phyloP scores from a whole-genome alignment of 2,797 vertebrate species.

The Myotis vivesi region DNA sequence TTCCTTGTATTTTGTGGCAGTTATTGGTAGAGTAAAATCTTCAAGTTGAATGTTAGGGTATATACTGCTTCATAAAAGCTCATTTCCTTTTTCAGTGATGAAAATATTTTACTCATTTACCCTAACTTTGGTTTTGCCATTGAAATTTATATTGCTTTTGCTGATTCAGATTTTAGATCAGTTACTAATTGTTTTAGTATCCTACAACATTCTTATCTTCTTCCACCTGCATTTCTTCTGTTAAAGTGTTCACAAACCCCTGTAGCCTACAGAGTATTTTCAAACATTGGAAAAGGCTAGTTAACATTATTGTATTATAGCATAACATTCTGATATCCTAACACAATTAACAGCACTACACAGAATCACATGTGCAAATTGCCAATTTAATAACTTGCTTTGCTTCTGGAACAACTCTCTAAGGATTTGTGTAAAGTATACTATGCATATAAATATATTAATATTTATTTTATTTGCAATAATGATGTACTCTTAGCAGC shows the following conservation, averaged over 20 bases:
- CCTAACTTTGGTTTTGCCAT: neutral
- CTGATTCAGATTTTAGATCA: neutral
- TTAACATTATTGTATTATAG: neutral
- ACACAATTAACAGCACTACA: neutral
- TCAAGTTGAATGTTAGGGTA: neutral
- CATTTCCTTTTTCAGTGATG: neutral
- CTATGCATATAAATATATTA: neutral
- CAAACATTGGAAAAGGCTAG: neutral
- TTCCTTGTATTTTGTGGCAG: neutral
- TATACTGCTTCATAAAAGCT: neutral
- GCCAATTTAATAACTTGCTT: constrained; percentile 15
- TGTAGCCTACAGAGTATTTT: neutral
- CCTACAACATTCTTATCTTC: neutral
- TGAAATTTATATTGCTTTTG: constrained; percentile 35
- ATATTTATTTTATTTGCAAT: constrained; percentile 38
- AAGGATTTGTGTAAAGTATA: constrained; percentile 18
- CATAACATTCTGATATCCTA: neutral
- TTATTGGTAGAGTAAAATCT: neutral
- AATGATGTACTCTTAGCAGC: neutral
- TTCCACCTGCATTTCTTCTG: constrained; percentile 2
- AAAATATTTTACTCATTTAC: neutral
- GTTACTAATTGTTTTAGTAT: neutral
- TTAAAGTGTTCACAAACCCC: neutral
- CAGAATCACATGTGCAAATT: neutral
- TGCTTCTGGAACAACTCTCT: neutral